Evolutionary conservation across 2,113 vertebrate species (phyloP).

Genomic region (Gasterosteus nipponicus): DNA sequence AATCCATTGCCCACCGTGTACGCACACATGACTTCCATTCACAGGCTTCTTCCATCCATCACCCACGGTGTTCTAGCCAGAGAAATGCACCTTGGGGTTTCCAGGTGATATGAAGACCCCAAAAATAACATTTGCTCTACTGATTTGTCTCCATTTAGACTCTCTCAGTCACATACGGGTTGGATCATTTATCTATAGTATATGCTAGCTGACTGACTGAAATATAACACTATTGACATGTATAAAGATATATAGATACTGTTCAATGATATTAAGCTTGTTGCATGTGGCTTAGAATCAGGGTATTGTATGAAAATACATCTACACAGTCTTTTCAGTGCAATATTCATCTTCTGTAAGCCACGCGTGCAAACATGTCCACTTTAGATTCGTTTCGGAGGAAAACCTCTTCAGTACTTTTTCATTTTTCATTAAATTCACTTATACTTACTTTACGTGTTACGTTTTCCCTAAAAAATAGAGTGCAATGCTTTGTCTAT

Average conservation of each 20-base stretch:
- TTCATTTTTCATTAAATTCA: background rate
- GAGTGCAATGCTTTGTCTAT: background rate
- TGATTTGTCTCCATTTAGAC: background rate
- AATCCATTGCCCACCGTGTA: constrained; percentile 3
- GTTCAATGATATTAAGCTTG: background rate
- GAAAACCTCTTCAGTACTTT: background rate
- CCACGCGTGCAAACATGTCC: background rate
- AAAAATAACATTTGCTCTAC: constrained; percentile 9
- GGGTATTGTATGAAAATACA: background rate
- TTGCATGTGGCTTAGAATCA: background rate
- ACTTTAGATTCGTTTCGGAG: background rate
- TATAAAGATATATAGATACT: background rate
- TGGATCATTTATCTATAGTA: background rate
- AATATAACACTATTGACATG: background rate
- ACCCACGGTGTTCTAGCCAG: constrained; percentile 14
- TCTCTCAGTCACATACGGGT: background rate
- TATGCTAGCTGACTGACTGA: background rate
- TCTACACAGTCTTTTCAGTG: background rate
- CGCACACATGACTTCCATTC: background rate
- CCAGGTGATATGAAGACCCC: background rate
- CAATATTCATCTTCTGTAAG: background rate
- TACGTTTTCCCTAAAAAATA: background rate
- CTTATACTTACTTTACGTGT: background rate
- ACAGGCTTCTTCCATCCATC: constrained; percentile 18
- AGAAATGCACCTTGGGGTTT: constrained; percentile 8